A percentile compares a stretch with the other conserved stretches of the same genome.
These are phyloP conservation scores for Leucoraja erinaceus DNA, from an alignment of 2,113 vertebrate species.

Conservation along the genomic window DNA sequence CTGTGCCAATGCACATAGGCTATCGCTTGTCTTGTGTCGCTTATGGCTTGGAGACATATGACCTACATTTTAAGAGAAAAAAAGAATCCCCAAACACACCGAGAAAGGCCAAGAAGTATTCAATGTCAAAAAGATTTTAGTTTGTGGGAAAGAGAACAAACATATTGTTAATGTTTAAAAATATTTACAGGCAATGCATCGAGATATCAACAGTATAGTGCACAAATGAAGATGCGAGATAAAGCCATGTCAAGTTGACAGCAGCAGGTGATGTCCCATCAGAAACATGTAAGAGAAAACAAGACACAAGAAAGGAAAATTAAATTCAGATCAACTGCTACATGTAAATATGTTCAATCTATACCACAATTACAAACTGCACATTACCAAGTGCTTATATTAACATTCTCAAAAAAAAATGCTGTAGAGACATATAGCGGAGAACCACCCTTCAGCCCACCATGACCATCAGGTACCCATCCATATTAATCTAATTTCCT, in stretches of 20 bases:
- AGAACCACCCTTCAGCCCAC: too few relatives aligned
- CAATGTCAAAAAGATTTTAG: constrained; percentile 30
- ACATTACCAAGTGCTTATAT: not conserved
- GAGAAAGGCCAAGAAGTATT: constrained; percentile 8
- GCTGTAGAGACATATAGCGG: too few relatives aligned
- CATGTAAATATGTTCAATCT: not conserved
- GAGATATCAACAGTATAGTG: constrained; percentile 13
- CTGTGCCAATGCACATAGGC: constrained; percentile 33
- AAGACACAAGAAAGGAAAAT: constrained; percentile 27
- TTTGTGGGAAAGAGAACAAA: constrained; percentile 37
- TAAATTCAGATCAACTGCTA: constrained; percentile 33
- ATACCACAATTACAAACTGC: not conserved
- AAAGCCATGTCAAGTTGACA: constrained; percentile 37
- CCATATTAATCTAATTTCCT: too few relatives aligned
- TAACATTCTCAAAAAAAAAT: not conserved
- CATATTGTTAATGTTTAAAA: constrained; percentile 35
- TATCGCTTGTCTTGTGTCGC: constrained; percentile 30
- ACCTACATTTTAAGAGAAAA: constrained; percentile 32
- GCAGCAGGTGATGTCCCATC: constrained; percentile 37
- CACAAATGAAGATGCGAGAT: constrained; percentile 26
- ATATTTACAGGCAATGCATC: constrained; percentile 4
- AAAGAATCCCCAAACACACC: constrained; percentile 28
- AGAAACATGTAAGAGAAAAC: constrained; percentile 38
- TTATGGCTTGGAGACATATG: constrained; percentile 31
- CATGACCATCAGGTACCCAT: too few relatives aligned